Evolutionary conservation across 2,888 invertebrate species (phyloP).

Genomic region (Fissipunctia ypsillon): DNA sequence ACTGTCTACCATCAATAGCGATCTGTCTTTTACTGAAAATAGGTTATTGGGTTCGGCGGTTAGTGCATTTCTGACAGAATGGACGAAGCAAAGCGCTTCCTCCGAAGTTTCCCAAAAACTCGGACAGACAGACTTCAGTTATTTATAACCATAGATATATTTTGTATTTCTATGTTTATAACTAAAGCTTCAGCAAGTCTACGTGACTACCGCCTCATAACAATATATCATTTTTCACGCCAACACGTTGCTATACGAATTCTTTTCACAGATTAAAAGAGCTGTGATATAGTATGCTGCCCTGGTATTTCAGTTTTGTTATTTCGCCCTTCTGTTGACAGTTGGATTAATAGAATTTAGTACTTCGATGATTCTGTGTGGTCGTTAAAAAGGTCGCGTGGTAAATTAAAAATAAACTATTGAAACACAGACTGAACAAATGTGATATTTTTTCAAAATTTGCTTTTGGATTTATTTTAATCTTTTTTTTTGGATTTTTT

Average conservation of each 20-base stretch:
- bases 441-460: too few species aligned
- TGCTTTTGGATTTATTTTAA: too few species aligned
- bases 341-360: slow-evolving; percentile 35
- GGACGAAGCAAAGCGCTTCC: not conserved
- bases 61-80: too few species aligned
- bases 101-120: slow-evolving; percentile 16
- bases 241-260: slow-evolving; percentile 57
- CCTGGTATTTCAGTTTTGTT: slow-evolving; percentile 39
- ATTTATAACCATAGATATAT: too few species aligned
- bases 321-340: slow-evolving; percentile 37
- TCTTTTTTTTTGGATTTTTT: too few species aligned
- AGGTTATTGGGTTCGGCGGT: too few species aligned
- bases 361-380: not conserved
- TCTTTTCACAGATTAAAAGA: slow-evolving; percentile 50
- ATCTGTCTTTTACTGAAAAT: too few species aligned
- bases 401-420: too few species aligned
- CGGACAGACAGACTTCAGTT: slow-evolving; percentile 30
- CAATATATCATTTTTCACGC: slow-evolving; percentile 61
- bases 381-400: not conserved
- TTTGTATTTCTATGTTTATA: too few species aligned
- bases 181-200: slow-evolving; percentile 31
- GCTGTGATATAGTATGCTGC: slow-evolving; percentile 41
- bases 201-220: slow-evolving; percentile 56
- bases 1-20: too few species aligned
- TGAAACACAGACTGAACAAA: too few species aligned